A percentile compares a stretch with the other conserved stretches of the same genome.
phyloP scores from a whole-genome alignment of 2,113 vertebrate species.

The Petaurus breviceps region DNA sequence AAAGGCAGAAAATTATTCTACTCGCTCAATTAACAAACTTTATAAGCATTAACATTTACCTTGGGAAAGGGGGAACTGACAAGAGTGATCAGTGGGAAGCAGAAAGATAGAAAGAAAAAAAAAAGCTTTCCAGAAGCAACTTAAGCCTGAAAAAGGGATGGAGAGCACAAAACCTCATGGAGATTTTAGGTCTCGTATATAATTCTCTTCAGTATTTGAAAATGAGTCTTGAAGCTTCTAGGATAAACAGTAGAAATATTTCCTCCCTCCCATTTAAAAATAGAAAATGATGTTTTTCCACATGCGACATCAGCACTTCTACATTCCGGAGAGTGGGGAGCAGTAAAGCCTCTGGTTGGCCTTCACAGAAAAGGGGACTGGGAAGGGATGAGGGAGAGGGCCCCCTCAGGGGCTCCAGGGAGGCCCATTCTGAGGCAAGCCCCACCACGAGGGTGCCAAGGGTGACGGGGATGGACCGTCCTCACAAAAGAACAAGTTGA shows the following conservation, averaged over 20 bases:
- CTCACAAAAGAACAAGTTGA: not conserved
- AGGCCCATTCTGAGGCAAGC: accelerated
- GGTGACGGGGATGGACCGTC: not conserved
- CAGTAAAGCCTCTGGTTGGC: not conserved
- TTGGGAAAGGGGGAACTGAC: not conserved
- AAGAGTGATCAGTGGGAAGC: slow-evolving; percentile 1
- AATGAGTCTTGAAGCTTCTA: not conserved
- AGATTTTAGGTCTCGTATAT: not conserved
- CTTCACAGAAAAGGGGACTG: not conserved
- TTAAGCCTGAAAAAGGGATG: not conserved
- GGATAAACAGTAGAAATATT: slow-evolving; percentile 69
- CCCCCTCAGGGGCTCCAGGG: not conserved
- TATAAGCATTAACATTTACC: slow-evolving; percentile 28
- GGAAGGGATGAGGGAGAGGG: not conserved
- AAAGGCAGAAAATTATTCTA: slow-evolving; percentile 51
- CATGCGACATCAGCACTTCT: slow-evolving; percentile 15
- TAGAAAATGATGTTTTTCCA: slow-evolving; percentile 59
- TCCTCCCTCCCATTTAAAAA: slow-evolving; percentile 68
- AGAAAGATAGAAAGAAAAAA: not conserved
- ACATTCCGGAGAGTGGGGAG: not conserved
- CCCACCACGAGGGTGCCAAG: accelerated
- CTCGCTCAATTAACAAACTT: slow-evolving; percentile 58
- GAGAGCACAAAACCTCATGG: not conserved
- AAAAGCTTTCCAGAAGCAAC: not conserved
- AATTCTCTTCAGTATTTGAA: slow-evolving; percentile 46